phyloP scores from a whole-genome alignment of 2,888 invertebrate species.

The Trachelus iudaicus region DNA sequence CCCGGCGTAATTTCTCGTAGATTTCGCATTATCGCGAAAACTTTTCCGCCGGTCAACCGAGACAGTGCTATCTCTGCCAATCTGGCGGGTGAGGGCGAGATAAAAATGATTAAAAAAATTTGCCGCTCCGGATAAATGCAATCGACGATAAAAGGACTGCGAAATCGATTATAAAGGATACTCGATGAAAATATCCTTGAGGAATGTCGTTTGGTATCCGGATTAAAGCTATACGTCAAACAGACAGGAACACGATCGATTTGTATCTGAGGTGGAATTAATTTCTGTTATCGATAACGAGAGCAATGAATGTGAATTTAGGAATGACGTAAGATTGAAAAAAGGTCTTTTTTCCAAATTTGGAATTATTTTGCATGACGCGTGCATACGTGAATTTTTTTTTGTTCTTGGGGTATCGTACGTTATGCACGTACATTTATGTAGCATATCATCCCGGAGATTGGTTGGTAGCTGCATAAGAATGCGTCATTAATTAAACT shows the following conservation, averaged over 20 bases:
- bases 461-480: slow-evolving; percentile 49
- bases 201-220: background rate
- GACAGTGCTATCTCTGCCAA: background rate
- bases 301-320: background rate
- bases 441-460: slow-evolving; percentile 37
- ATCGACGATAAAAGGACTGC: background rate
- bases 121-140: background rate
- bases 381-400: too few relatives aligned
- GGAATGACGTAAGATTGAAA: background rate
- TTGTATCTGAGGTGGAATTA: background rate
- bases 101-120: background rate
- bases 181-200: background rate
- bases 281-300: background rate
- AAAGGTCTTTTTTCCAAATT: background rate
- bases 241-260: background rate
- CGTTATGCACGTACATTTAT: background rate
- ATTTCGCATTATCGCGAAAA: background rate
- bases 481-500: slow-evolving; percentile 56
- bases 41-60: background rate
- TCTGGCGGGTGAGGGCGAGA: background rate
- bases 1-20: background rate
- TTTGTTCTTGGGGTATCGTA: background rate
- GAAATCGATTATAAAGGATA: background rate
- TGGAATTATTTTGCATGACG: background rate
- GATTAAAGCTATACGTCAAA: background rate